These are phyloP conservation scores for Phylloscopus whistleri DNA, from an alignment of 2,113 vertebrate species.

Conservation along the genomic window DNA sequence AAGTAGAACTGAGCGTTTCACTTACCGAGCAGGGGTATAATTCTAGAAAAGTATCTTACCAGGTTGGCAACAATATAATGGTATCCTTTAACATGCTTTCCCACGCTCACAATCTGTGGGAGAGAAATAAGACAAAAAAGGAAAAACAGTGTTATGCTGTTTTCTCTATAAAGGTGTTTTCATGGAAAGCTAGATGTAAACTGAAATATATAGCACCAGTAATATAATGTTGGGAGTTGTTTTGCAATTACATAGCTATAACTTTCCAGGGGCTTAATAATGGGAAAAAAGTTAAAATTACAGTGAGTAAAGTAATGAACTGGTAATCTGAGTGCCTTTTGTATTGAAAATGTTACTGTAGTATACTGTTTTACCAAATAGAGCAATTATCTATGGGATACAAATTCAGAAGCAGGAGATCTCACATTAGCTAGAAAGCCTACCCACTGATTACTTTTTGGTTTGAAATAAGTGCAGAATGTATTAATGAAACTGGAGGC, in stretches of 20 bases:
- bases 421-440: not conserved
- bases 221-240: not conserved
- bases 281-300: not conserved
- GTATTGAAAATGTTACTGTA: not conserved
- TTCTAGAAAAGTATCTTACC: conserved; percentile 81
- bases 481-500: not conserved
- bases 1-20: not conserved
- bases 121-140: conserved; percentile 15
- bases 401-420: not conserved
- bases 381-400: not conserved
- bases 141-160: not conserved
- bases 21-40: conserved; percentile 43
- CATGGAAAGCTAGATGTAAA: not conserved
- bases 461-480: not conserved
- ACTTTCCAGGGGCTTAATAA: not conserved
- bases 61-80: conserved; percentile 96
- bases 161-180: not conserved
- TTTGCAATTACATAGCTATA: not conserved
- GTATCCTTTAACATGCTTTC: conserved; percentile 95
- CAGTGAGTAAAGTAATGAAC: not conserved
- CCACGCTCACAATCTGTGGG: conserved; percentile 90
- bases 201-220: not conserved
- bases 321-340: not conserved
- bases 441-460: not conserved
- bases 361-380: not conserved